Evolutionary conservation across 2,113 vertebrate species (phyloP).

Genomic region (Spea multiplicata): DNA sequence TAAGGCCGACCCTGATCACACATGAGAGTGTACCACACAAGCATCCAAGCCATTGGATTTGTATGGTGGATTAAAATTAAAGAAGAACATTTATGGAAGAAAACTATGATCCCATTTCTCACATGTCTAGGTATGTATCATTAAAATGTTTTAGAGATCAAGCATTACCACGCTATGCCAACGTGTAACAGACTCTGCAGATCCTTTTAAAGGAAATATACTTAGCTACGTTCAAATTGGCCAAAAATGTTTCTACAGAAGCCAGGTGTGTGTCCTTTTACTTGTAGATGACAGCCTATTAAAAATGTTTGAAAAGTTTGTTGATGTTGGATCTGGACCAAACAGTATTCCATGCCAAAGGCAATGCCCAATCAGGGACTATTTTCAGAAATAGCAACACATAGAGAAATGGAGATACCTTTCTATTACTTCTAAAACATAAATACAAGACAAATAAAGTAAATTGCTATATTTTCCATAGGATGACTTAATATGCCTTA

Average conservation of each 20-base stretch:
- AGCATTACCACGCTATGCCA: not conserved
- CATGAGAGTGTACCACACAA: too few species aligned
- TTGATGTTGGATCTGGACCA: conserved; percentile 34
- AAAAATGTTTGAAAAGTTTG: conserved; percentile 42
- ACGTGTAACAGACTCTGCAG: conserved; percentile 1
- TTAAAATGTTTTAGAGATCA: not conserved
- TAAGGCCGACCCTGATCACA: too few species aligned
- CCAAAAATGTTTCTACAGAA: conserved; percentile 29
- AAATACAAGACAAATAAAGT: not conserved
- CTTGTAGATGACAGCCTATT: conserved; percentile 35
- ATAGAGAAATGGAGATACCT: not conserved
- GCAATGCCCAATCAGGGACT: conserved; percentile 6
- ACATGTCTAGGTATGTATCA: not conserved
- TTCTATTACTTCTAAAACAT: not conserved
- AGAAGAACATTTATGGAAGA: too few species aligned
- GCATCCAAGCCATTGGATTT: too few species aligned
- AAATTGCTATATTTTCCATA: too few species aligned
- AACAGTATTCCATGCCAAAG: not conserved
- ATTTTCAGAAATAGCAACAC: conserved; percentile 1
- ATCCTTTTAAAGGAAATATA: conserved; percentile 25
- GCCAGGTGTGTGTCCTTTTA: conserved; percentile 36
- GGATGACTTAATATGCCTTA: too few species aligned
- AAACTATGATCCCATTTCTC: not conserved
- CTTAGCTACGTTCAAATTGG: not conserved
- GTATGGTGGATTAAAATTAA: too few species aligned